Conservation (phyloP, 1,140 invertebrate genomes). For the Nymphalis io region DNA sequence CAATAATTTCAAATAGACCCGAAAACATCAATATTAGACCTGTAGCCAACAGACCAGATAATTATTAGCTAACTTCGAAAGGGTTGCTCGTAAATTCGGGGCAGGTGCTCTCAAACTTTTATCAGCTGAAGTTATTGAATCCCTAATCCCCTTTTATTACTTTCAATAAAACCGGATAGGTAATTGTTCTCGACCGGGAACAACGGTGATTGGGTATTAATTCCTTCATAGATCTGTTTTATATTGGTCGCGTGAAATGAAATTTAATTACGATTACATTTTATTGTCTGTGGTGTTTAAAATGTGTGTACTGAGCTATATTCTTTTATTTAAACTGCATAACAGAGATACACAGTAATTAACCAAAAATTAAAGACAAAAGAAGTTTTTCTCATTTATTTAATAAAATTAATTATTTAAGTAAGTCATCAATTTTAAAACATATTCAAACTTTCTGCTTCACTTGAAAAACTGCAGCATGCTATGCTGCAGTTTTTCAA, state of each 20-base stretch:
- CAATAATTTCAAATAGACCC: conserved; percentile 10
- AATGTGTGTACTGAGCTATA: background rate
- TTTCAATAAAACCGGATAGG: conserved; percentile 61
- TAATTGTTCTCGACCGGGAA: conserved; percentile 56
- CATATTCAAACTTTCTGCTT: too few relatives aligned
- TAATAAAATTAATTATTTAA: too few relatives aligned
- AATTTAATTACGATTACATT: background rate
- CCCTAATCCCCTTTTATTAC: conserved; percentile 74
- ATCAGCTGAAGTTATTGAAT: conserved; percentile 73
- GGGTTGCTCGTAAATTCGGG: conserved; percentile 67
- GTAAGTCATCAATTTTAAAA: too few relatives aligned
- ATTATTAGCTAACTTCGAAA: conserved; percentile 53
- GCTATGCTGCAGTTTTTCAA: too few relatives aligned
- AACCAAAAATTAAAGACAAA: too few relatives aligned
- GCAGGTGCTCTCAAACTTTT: conserved; percentile 67
- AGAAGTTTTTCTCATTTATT: too few relatives aligned
- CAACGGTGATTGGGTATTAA: conserved; percentile 60
- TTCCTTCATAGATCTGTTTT: conserved; percentile 41
- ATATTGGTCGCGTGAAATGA: conserved; percentile 14
- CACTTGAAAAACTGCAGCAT: too few relatives aligned
- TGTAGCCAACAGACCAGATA: conserved; percentile 19
- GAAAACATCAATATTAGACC: conserved; percentile 13
- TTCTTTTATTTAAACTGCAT: too few relatives aligned
- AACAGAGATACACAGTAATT: too few relatives aligned
- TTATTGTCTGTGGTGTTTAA: background rate